Conservation (phyloP, 2,888 invertebrate species). For the Meandrusa payeni region DNA sequence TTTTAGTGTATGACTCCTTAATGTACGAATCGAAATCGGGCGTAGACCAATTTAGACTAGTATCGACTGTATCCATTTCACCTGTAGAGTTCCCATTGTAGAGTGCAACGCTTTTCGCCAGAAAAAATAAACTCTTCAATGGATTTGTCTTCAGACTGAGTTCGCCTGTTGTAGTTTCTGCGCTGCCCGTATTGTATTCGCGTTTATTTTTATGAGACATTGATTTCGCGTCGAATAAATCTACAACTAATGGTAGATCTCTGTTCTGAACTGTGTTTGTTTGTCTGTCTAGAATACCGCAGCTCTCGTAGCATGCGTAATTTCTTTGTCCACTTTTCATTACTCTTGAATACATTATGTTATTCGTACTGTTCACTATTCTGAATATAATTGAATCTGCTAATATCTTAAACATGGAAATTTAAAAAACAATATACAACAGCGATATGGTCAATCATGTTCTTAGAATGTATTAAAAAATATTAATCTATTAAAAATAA, state of each 20-base stretch:
- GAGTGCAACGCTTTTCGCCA: neutral
- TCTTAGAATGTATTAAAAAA: slow-evolving; percentile 1
- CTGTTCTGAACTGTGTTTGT: slow-evolving; percentile 34
- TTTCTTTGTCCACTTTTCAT: slow-evolving; percentile 48
- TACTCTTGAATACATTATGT: slow-evolving; percentile 55
- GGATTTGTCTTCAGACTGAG: neutral
- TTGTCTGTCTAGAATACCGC: slow-evolving; percentile 41
- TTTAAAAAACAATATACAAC: neutral
- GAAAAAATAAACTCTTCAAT: neutral
- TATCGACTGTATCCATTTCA: too few species aligned
- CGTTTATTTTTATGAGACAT: slow-evolving; percentile 33
- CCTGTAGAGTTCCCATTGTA: too few species aligned
- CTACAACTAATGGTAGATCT: slow-evolving; percentile 36
- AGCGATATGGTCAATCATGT: neutral
- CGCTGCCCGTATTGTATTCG: slow-evolving; percentile 28
- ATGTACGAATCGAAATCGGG: too few species aligned
- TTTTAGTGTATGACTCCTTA: too few species aligned
- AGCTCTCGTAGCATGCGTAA: slow-evolving; percentile 47
- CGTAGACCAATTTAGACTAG: too few species aligned
- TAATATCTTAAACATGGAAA: slow-evolving; percentile 43
- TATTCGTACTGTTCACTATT: slow-evolving; percentile 46
- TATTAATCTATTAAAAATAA: neutral
- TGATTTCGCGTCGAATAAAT: slow-evolving; percentile 27
- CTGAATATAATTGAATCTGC: slow-evolving; percentile 43
- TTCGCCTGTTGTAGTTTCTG: neutral